These are phyloP conservation scores for Dryoscopus gambensis DNA, from an alignment of 2,113 vertebrate species.

Conservation along the genomic window DNA sequence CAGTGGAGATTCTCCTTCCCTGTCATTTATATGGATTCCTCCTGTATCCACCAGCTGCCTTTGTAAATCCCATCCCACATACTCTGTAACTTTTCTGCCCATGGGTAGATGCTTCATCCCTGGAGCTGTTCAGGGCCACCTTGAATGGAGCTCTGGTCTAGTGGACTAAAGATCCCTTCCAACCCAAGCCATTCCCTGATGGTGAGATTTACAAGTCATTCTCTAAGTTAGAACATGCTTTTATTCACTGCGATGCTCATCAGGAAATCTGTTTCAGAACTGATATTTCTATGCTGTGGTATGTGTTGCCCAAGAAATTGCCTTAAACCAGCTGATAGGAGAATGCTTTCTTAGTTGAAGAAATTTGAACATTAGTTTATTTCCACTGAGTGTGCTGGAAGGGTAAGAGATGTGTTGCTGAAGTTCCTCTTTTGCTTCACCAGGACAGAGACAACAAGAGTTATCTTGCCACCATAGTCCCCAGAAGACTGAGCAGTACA, in stretches of 20 bases:
- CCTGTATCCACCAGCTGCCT: background rate
- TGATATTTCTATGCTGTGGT: background rate
- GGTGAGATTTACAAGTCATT: background rate
- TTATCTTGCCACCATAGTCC: slow-evolving; percentile 65
- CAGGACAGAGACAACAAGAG: slow-evolving; percentile 76
- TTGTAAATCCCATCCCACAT: rapidly evolving
- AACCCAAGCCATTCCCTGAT: background rate
- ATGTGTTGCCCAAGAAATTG: background rate
- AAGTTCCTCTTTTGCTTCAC: slow-evolving; percentile 24
- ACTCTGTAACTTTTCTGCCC: background rate
- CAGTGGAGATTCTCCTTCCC: background rate
- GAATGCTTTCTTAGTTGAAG: background rate
- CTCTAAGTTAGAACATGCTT: background rate
- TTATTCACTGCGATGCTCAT: background rate
- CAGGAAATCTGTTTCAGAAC: background rate
- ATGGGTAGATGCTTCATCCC: background rate
- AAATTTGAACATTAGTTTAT: background rate
- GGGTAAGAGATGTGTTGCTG: background rate
- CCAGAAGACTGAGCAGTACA: slow-evolving; percentile 65
- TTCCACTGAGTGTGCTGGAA: background rate
- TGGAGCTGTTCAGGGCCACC: background rate
- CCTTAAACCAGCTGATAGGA: background rate
- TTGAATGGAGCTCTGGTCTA: background rate
- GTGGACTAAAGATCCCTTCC: background rate
- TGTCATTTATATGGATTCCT: rapidly evolving